Base-by-base conservation (phyloP, 2,113 vertebrate species). In the Cynoglossus semilaevis region DNA sequence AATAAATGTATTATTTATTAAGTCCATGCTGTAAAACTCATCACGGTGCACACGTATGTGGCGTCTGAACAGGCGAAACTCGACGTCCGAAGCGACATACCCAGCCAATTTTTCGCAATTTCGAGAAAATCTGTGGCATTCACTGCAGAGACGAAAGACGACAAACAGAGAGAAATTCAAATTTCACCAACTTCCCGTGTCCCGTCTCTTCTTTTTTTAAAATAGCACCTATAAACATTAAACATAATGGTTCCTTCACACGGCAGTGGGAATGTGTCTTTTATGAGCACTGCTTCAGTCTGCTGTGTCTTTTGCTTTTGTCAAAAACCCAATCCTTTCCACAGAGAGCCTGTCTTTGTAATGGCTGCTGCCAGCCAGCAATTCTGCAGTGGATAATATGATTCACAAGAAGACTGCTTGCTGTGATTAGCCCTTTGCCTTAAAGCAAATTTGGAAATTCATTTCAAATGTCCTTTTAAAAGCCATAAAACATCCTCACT, bases 401-500 rank as follows among this genome's bases (percentile, higher is more conserved):
- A 70, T 78, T 87, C 73, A 82, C 59, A 68, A 64, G 70, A 52
- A 59, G 66, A 63, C 56, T 53, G 70, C 67, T 67, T 72, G 77
- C 83, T 81, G 83, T 84, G 82, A 88, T 85, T 84, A 86, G 79
- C 70, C 62, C 46, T 47, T 64, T 70, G 82, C 87, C 84, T 77
- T 68, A 77, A 87, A 78, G 73, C 79, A 79, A 77, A 84, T 84
- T 88, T 85, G 76, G 80, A 87, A 88, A 89, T 85, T 84, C 60
- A 86, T 86, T 85, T 79, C 79, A 76, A 84, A 85, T 85, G 82
- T 88, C 79, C 76, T 88, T 84, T 88, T 81, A 85, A 84, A 83
- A 81, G 63, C 66, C 83, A 82, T 88, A 85, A 91, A 88, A 68
- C 79, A 87, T 86, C 81, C 70, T 79, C 72, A 74, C 71, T 85